These are phyloP conservation scores for Phengaris alcon DNA, from an alignment of 2,888 invertebrate species.

Conservation along the genomic window DNA sequence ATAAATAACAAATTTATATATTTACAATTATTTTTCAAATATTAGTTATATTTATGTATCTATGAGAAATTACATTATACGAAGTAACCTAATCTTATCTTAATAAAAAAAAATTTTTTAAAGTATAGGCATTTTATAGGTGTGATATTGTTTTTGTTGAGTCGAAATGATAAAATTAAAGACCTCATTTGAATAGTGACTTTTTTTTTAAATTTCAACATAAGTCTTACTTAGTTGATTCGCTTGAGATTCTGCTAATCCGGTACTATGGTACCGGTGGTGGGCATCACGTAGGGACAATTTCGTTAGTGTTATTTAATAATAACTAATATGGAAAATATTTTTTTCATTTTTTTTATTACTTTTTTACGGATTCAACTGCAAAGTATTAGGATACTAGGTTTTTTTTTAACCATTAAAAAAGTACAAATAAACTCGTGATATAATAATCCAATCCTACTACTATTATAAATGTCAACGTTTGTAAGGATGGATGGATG, in stretches of 20 bases:
- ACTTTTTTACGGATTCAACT: no score
- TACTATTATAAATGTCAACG: no score
- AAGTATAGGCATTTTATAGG: background rate
- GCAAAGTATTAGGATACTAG: no score
- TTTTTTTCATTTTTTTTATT: no score
- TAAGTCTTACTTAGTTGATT: background rate
- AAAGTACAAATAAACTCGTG: no score
- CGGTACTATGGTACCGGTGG: background rate
- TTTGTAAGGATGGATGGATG: no score
- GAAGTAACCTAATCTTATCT: background rate
- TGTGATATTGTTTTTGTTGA: background rate
- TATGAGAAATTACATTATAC: background rate
- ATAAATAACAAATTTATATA: background rate
- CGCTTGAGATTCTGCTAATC: background rate
- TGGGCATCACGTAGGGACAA: no score
- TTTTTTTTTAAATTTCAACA: background rate
- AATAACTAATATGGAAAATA: no score
- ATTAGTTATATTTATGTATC: background rate
- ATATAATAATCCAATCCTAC: no score
- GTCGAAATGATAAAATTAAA: background rate
- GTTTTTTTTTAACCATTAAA: no score
- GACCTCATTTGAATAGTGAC: background rate
- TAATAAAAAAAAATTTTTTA: background rate
- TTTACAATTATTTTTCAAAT: background rate
- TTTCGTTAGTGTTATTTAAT: no score